A percentile compares a stretch with the other conserved stretches of the same genome.
Evolutionary conservation across 1,140 invertebrate genomes (phyloP).

Genomic region (Drosophila willistoni): DNA sequence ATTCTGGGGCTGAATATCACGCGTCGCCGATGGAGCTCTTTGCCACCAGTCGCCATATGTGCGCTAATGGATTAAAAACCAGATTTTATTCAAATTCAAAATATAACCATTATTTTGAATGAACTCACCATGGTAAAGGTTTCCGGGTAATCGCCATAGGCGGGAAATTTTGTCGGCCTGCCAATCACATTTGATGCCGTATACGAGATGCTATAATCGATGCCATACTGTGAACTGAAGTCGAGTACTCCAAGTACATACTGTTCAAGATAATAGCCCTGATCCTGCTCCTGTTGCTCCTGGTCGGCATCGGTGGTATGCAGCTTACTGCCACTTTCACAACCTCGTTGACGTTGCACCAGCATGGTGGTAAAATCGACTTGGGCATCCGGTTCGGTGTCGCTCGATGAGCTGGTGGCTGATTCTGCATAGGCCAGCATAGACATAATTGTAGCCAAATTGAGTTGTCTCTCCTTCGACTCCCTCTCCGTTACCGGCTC

Average conservation of each 20-base stretch:
- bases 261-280: slow-evolving; percentile 85
- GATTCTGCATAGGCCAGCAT: slow-evolving; percentile 48
- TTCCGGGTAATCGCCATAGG: slow-evolving; percentile 95
- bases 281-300: slow-evolving; percentile 31
- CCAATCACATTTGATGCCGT: slow-evolving; percentile 93
- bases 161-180: slow-evolving; percentile 91
- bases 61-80: slow-evolving; percentile 86
- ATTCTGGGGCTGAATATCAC: slow-evolving; percentile 90
- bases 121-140: slow-evolving; percentile 92
- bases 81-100: slow-evolving; percentile 2
- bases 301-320: slow-evolving; percentile 17
- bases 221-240: slow-evolving; percentile 96
- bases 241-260: slow-evolving; percentile 89
- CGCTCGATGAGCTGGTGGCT: slow-evolving; percentile 36
- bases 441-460: slow-evolving; percentile 48
- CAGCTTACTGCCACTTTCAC: slow-evolving; percentile 28
- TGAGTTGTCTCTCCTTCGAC: not conserved
- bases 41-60: slow-evolving; percentile 96
- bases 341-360: slow-evolving; percentile 39
- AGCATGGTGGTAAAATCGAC: slow-evolving; percentile 67
- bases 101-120: slow-evolving; percentile 52
- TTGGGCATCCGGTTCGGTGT: slow-evolving; percentile 54
- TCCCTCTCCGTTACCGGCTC: not conserved
- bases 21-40: slow-evolving; percentile 87
- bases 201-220: slow-evolving; percentile 93